These are phyloP conservation scores for Lytechinus variegatus DNA, from an alignment of 35 echinoderm and acorn worm genomes.

Conservation along the genomic window DNA sequence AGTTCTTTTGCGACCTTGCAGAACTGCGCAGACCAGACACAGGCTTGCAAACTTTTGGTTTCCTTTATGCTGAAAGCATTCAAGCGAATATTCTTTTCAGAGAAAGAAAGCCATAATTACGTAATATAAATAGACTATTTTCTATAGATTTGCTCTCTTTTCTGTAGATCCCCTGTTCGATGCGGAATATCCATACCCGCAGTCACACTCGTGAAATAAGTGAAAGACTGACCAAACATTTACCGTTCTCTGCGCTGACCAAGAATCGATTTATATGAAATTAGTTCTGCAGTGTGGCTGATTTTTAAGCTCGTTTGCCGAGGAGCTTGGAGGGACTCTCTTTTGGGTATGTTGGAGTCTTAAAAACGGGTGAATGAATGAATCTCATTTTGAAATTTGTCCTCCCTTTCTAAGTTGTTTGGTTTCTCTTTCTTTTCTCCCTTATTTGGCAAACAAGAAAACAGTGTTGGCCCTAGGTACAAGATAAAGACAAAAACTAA, in stretches of 20 bases:
- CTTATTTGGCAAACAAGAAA: neutral
- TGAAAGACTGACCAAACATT: no score
- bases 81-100: neutral
- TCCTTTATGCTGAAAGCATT: neutral
- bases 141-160: neutral
- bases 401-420: neutral
- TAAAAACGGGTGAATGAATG: neutral
- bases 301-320: neutral
- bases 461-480: neutral
- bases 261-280: no score
- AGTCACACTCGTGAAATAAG: no score
- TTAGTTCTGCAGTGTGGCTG: no score
- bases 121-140: neutral
- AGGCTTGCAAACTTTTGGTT: neutral
- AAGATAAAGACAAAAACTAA: slow-evolving; percentile 1
- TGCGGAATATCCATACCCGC: neutral
- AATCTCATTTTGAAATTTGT: neutral
- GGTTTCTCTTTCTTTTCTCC: neutral
- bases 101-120: neutral
- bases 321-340: neutral
- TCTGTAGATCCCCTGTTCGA: neutral
- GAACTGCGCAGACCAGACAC: neutral
- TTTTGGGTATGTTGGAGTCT: no score
- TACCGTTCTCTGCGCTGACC: no score
- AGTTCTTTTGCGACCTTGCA: neutral